Percentiles rank a stretch among this genome's conserved stretches.
Evolutionary conservation across 1,140 invertebrate genomes (phyloP).

Genomic region (Lutraria rhynchaena): DNA sequence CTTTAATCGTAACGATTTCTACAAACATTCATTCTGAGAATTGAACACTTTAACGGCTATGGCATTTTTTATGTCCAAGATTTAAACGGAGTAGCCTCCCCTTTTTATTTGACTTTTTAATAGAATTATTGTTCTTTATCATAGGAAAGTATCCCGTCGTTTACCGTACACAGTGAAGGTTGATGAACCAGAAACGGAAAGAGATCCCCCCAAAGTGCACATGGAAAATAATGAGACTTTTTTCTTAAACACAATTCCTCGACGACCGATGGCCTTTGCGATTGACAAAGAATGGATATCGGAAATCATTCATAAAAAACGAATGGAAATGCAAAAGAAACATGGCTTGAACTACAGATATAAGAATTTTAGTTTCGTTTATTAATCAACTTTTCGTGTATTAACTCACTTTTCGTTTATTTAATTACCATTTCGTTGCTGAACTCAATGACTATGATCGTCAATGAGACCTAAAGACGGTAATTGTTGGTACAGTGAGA

Average conservation of each 20-base stretch:
- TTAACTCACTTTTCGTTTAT: too few species aligned
- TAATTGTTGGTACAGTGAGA: too few species aligned
- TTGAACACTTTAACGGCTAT: too few species aligned
- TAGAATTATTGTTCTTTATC: background rate
- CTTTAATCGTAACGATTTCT: too few species aligned
- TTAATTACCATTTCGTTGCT: too few species aligned
- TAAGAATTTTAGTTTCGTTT: constrained; percentile 78
- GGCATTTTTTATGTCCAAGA: too few species aligned
- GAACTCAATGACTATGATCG: too few species aligned
- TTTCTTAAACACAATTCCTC: constrained; percentile 79
- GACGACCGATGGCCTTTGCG: constrained; percentile 67
- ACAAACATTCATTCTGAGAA: too few species aligned
- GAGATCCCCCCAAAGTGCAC: constrained; percentile 72
- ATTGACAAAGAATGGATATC: constrained; percentile 80
- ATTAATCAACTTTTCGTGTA: constrained; percentile 57
- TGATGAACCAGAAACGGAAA: constrained; percentile 67
- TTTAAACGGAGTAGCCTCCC: too few species aligned
- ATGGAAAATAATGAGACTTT: constrained; percentile 79
- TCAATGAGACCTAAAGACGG: too few species aligned
- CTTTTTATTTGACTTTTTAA: too few species aligned
- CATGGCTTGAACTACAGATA: constrained; percentile 75
- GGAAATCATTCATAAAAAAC: constrained; percentile 76
- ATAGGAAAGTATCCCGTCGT: constrained; percentile 67
- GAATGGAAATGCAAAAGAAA: constrained; percentile 77
- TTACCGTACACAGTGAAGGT: constrained; percentile 73